Evolutionary conservation across 2,888 invertebrate genomes (phyloP).

Genomic region (Cephus pygmeus): DNA sequence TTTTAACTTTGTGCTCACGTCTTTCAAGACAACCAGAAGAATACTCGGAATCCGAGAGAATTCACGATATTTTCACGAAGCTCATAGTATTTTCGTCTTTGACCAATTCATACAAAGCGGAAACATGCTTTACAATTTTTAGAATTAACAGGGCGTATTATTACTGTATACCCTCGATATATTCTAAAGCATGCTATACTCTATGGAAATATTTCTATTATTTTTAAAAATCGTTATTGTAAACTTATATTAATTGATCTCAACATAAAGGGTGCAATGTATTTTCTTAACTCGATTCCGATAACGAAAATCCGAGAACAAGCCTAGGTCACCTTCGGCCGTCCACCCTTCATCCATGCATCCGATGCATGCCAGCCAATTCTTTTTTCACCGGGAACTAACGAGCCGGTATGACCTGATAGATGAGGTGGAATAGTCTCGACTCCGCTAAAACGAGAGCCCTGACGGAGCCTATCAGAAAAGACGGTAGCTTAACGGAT

Average conservation of each 20-base stretch:
- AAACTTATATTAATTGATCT: background rate
- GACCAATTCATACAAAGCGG: background rate
- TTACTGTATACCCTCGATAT: too few relatives aligned
- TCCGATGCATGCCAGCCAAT: too few relatives aligned
- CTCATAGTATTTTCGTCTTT: background rate
- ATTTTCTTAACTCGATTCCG: too few relatives aligned
- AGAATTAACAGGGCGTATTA: background rate
- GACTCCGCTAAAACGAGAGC: too few relatives aligned
- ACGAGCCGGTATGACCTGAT: too few relatives aligned
- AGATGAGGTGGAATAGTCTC: too few relatives aligned
- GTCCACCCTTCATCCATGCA: too few relatives aligned
- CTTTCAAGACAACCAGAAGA: background rate
- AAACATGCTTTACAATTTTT: background rate
- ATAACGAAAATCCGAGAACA: too few relatives aligned
- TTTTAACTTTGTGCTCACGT: background rate
- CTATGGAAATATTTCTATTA: background rate
- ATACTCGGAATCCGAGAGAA: background rate
- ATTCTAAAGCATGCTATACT: background rate
- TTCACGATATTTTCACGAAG: background rate
- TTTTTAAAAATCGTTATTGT: background rate
- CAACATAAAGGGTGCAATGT: background rate
- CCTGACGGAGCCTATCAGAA: too few relatives aligned
- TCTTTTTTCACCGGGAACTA: too few relatives aligned
- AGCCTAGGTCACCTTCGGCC: too few relatives aligned
- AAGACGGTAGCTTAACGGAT: too few relatives aligned